Evolutionary conservation across 2,113 vertebrate species (phyloP).

Genomic region (Crotalus horridus): DNA sequence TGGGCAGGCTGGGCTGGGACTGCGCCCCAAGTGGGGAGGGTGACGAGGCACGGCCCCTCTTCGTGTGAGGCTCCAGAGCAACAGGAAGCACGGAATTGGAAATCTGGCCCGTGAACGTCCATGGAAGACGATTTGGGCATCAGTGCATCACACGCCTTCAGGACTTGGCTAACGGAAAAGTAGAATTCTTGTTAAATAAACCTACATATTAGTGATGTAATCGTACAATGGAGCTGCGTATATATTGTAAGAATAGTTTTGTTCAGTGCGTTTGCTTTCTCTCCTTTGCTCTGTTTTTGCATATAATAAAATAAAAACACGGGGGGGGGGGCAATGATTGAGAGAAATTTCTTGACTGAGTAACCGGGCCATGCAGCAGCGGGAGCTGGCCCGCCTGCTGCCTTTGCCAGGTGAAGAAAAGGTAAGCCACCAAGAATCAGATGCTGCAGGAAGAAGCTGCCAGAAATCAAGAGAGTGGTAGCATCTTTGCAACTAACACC

Average conservation of each 20-base stretch:
- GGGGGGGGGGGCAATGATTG: background rate
- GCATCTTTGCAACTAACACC: background rate
- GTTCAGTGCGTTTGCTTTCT: background rate
- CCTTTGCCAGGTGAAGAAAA: background rate
- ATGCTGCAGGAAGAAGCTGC: background rate
- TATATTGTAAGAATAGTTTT: background rate
- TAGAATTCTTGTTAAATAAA: background rate
- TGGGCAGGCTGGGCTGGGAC: background rate
- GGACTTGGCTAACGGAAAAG: background rate
- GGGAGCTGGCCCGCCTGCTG: background rate
- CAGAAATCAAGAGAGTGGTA: background rate
- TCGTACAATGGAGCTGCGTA: background rate
- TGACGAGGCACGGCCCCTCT: background rate
- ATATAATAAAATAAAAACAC: background rate
- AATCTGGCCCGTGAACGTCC: background rate
- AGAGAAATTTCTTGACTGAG: background rate
- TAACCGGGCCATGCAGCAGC: rapidly evolving
- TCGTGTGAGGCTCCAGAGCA: background rate
- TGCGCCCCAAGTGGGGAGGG: background rate
- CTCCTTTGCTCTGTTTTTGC: background rate
- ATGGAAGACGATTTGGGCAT: background rate
- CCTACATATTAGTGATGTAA: background rate
- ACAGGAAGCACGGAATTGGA: background rate
- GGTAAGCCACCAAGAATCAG: background rate
- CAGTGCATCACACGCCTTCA: background rate